A percentile compares a stretch with the other conserved stretches of the same genome.
Conservation (phyloP, 2,797 vertebrate species). For the Novumbra hubbsi region DNA sequence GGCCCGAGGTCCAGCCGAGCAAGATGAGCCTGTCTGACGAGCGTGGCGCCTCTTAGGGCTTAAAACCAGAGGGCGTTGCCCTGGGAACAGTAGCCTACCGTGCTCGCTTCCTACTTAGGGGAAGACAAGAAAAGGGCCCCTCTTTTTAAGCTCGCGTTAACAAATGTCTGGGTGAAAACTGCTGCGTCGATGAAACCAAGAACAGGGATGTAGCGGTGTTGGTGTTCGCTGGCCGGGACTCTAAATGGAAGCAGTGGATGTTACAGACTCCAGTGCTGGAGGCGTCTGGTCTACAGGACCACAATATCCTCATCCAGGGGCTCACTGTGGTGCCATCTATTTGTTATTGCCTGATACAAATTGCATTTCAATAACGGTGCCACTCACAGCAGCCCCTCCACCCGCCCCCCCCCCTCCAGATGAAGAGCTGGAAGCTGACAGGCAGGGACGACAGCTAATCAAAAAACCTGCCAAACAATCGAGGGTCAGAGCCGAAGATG, state of each 20-base stretch:
- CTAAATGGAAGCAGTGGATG: constrained; percentile 56
- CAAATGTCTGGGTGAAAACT: constrained; percentile 65
- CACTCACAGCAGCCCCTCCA: not conserved
- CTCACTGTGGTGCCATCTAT: constrained; percentile 15
- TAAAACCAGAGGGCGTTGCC: constrained; percentile 28
- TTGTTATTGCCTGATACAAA: constrained; percentile 34
- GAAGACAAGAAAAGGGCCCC: constrained; percentile 14
- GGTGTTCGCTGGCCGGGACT: constrained; percentile 40
- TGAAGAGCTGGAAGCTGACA: constrained; percentile 68
- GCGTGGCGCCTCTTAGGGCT: constrained; percentile 35
- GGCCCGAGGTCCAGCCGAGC: constrained; percentile 28
- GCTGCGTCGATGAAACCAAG: constrained; percentile 60
- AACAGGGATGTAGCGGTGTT: constrained; percentile 52
- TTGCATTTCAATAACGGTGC: constrained; percentile 22
- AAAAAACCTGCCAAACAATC: constrained; percentile 78
- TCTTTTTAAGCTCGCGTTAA: constrained; percentile 60
- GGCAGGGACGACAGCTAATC: constrained; percentile 74
- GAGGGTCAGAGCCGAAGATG: constrained; percentile 76
- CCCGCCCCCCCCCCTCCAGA: constrained; percentile 28
- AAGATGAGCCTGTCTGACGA: constrained; percentile 30
- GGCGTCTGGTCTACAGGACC: not conserved
- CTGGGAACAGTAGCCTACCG: constrained; percentile 29
- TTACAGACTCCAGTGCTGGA: constrained; percentile 23
- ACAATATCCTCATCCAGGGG: constrained; percentile 17
- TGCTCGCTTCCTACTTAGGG: constrained; percentile 32